Evolutionary conservation across 2,113 vertebrate species (phyloP).

Genomic region (Himantopus leucocephalus): DNA sequence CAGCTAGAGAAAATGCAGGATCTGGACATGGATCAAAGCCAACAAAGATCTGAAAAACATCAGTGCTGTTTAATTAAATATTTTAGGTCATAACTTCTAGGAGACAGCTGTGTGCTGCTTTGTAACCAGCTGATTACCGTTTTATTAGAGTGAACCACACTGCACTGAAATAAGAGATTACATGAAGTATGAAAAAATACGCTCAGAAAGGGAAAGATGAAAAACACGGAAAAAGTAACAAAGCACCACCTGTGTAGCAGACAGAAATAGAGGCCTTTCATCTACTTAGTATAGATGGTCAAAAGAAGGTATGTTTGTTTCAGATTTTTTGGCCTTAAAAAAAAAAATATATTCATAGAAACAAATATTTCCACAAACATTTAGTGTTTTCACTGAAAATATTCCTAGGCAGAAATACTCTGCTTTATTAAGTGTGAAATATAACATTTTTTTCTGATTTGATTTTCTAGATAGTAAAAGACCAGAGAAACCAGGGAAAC

Average conservation of each 20-base stretch:
- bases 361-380: not conserved
- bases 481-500: not conserved
- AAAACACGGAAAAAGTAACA: not conserved
- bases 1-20: not conserved
- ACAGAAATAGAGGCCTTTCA: not conserved
- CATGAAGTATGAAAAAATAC: not conserved
- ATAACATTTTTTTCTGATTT: rapidly evolving
- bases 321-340: not conserved
- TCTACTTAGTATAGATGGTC: not conserved
- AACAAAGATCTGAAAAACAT: not conserved
- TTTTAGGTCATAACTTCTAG: not conserved
- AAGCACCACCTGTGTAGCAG: not conserved
- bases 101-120: not conserved
- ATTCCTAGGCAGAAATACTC: not conserved
- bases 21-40: not conserved
- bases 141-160: not conserved
- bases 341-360: not conserved
- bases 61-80: not conserved
- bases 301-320: not conserved
- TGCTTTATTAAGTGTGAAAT: not conserved
- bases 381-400: not conserved
- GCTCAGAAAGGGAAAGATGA: not conserved
- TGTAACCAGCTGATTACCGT: not conserved
- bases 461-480: not conserved
- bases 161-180: not conserved